These are phyloP conservation scores for Campodea augens DNA, from an alignment of 1,140 invertebrate species.

Conservation along the genomic window DNA sequence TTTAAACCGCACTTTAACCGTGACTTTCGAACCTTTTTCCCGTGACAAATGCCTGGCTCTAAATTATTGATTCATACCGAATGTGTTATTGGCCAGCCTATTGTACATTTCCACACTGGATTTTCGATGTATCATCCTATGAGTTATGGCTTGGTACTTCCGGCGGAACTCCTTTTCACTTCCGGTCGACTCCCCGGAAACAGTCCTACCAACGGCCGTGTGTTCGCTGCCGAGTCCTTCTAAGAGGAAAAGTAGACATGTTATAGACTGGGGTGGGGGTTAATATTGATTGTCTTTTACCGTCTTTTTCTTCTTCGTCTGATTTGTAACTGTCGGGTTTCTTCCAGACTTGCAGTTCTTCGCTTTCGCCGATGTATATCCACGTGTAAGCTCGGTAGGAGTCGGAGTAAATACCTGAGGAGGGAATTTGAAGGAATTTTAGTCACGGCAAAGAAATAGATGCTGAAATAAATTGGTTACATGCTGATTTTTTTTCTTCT, in stretches of 20 bases:
- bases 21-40: no score
- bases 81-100: conserved; percentile 57
- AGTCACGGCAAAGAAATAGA: neutral
- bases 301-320: conserved; percentile 9
- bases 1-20: no score
- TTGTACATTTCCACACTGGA: conserved; percentile 81
- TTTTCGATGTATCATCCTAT: conserved; percentile 73
- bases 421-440: conserved; percentile 14
- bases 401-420: conserved; percentile 43
- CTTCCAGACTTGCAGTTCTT: conserved; percentile 46
- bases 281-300: neutral
- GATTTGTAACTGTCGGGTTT: conserved; percentile 25
- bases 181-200: conserved; percentile 49
- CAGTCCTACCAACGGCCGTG: conserved; percentile 14
- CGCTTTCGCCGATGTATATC: conserved; percentile 52
- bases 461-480: no score
- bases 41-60: no score
- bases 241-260: neutral
- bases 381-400: conserved; percentile 47
- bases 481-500: no score
- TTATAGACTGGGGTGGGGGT: conserved; percentile 19
- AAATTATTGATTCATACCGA: no score
- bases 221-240: neutral
- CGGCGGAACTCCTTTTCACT: conserved; percentile 71
- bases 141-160: conserved; percentile 66